Percentiles rank a stretch among this genome's conserved stretches.
phyloP scores from a whole-genome alignment of 2,113 vertebrate genomes.

The Morone chrysops region DNA sequence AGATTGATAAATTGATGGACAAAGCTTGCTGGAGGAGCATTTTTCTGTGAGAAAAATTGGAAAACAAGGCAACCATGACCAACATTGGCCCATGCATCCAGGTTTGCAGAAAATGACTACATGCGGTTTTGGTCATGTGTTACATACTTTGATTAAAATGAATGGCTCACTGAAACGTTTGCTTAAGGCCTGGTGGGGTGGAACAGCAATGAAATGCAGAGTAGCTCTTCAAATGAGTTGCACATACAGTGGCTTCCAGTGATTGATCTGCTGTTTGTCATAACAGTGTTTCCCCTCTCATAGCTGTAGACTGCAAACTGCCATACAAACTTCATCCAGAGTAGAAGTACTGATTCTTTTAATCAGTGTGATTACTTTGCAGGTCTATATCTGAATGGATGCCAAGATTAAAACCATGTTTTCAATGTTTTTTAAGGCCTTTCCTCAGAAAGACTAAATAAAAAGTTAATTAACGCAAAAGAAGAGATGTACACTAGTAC shows the following conservation, averaged over 20 bases:
- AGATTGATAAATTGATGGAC: not conserved
- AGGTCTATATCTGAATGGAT: conserved; percentile 1
- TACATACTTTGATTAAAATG: conserved; percentile 52
- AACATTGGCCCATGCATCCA: not conserved
- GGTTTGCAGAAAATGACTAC: conserved; percentile 27
- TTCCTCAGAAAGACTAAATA: not conserved
- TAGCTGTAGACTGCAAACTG: not conserved
- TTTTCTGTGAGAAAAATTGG: conserved; percentile 4
- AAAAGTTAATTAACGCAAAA: not conserved
- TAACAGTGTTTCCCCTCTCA: conserved; percentile 25
- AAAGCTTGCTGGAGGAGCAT: not conserved
- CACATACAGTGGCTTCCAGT: conserved; percentile 27
- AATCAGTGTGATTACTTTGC: not conserved
- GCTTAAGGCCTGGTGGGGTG: conserved; percentile 2
- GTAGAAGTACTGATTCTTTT: conserved; percentile 10
- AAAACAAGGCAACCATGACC: conserved; percentile 29
- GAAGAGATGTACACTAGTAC: not conserved
- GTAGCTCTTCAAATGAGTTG: conserved; percentile 36
- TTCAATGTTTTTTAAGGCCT: not conserved
- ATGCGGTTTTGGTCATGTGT: conserved; percentile 26
- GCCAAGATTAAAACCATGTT: not conserved
- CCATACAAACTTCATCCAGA: not conserved
- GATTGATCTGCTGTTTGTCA: conserved; percentile 46
- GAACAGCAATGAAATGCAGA: conserved; percentile 36
- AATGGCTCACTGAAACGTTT: conserved; percentile 38